These are phyloP conservation scores for Petrocephalus zakoni DNA, from an alignment of 2,113 vertebrate genomes.

Conservation along the genomic window DNA sequence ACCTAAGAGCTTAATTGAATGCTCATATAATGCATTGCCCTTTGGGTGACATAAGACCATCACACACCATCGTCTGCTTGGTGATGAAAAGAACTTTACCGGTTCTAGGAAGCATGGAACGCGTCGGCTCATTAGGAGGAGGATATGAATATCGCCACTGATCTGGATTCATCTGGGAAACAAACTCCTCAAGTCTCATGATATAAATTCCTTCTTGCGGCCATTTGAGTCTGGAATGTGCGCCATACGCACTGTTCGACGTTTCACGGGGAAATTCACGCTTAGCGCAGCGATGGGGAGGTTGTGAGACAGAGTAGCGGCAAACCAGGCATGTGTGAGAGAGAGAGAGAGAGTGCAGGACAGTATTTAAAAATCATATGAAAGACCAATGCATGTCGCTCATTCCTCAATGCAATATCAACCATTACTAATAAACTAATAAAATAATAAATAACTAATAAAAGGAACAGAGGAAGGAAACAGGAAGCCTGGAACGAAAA, in stretches of 20 bases:
- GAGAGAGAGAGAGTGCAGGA: background rate
- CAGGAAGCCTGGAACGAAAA: background rate
- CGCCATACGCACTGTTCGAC: background rate
- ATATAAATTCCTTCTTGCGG: background rate
- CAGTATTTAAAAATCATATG: background rate
- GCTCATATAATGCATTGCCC: constrained; percentile 63
- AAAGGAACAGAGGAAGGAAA: background rate
- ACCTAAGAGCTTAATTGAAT: constrained; percentile 86
- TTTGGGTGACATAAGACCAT: constrained; percentile 40
- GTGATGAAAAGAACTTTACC: constrained; percentile 56
- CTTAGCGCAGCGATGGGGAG: background rate
- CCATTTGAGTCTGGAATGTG: background rate
- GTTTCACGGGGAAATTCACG: background rate
- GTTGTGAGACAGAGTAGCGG: background rate
- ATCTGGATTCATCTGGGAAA: constrained; percentile 24
- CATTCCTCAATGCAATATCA: background rate
- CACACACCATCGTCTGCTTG: constrained; percentile 53
- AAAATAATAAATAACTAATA: background rate
- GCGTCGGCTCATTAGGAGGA: constrained; percentile 47
- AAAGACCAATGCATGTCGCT: background rate
- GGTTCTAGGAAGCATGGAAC: constrained; percentile 46
- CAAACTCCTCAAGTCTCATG: background rate
- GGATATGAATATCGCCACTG: constrained; percentile 31
- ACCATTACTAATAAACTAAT: no score
- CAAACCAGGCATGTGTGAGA: background rate